Evolutionary conservation across 2,113 vertebrate species (phyloP), one percentile per base, ranked within the genome.

Genomic region (Daboia siamensis): DNA sequence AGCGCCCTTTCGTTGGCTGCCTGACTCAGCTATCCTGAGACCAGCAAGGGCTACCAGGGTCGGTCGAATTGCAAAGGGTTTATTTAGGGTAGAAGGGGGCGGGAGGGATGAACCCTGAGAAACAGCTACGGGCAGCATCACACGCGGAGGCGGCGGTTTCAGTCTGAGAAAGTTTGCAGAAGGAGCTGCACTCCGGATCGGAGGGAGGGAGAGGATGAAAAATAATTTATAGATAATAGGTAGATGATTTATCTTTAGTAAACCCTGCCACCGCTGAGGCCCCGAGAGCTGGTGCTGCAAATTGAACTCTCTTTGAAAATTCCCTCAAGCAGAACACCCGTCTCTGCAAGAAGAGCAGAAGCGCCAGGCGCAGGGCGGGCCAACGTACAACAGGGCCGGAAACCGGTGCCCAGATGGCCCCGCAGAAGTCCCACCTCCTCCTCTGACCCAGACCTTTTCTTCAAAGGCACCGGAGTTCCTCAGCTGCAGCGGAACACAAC

Each of bases 331-430:
- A 23, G 44, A 39, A 51, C 4, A 1, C 17, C 10, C 24, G 12
- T 2, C 15, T 90, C 10, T 8, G 51, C 21, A 61, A 91, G 26
- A 48, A 15, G 5, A 51, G 26, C 44, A n/a, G 6, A 29, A 29
- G 3, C 21, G 0, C 3, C 4, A 1, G 0, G 20, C 8, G 24
- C 2, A 12, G 23, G 51, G 12, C 1, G 1, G 6, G 24, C n/a
- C n/a, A n/a, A n/a, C n/a, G n/a, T n/a, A n/a, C n/a, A n/a, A n/a
- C n/a, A n/a, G n/a, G n/a, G n/a, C n/a, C n/a, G n/a, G n/a, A n/a
- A n/a, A n/a, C 33, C 13, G 2, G 23, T 5, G 12, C 26, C 7
- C 46, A 2, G 4, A 13, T 0, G 2, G 15, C 17, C 3, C 0
- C 0, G 44, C 59, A 20, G n/a, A 11, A 33, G 48, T 2, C 48